Evolutionary conservation across 2,113 vertebrate species (phyloP).

Genomic region (Archilochus colubris): DNA sequence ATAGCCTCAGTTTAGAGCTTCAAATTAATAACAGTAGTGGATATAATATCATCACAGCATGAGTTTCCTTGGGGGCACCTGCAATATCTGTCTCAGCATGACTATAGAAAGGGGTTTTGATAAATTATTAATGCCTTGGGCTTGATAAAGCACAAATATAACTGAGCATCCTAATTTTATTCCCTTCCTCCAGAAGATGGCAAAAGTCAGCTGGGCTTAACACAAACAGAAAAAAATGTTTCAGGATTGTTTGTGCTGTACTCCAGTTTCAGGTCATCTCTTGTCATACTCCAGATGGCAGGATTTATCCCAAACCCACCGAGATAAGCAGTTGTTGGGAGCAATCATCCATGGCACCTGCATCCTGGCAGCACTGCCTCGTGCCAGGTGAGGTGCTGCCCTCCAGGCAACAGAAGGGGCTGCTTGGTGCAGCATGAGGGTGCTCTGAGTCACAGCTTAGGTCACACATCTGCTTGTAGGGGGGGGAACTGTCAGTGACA

Average conservation of each 20-base stretch:
- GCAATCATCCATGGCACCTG: not conserved
- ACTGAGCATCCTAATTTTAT: not conserved
- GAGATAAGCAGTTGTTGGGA: not conserved
- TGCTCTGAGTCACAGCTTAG: not conserved
- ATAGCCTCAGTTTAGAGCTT: not conserved
- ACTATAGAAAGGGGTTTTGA: not conserved
- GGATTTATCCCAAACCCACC: not conserved
- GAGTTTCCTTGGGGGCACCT: not conserved
- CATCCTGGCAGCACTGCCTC: not conserved
- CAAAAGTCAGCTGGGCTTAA: slow-evolving; percentile 44
- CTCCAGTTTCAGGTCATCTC: not conserved
- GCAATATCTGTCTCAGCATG: not conserved
- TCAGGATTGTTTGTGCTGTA: not conserved
- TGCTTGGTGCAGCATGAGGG: not conserved
- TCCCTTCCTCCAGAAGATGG: slow-evolving; percentile 60
- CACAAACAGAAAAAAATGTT: not conserved
- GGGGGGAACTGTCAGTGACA: not conserved
- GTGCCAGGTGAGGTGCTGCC: not conserved
- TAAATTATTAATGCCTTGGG: not conserved
- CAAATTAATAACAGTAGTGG: not conserved
- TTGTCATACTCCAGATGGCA: not conserved
- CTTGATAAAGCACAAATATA: not conserved
- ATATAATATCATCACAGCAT: not conserved
- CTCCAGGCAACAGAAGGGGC: not conserved
- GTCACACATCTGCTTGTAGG: not conserved